Evolutionary conservation across 2,888 invertebrate species (phyloP).

Genomic region (Phengaris arion): DNA sequence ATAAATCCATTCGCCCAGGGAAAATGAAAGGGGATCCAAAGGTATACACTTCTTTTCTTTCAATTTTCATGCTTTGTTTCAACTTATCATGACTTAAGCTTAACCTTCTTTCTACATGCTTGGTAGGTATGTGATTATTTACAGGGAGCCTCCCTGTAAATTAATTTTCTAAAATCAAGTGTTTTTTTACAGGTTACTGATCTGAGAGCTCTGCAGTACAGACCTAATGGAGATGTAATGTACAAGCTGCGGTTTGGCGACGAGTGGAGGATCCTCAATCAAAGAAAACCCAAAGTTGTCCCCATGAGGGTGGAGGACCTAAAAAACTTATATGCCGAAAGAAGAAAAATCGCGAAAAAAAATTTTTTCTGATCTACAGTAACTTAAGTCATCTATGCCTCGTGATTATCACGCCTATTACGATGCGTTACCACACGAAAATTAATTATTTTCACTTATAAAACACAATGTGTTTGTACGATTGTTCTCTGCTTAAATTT

Average conservation of each 20-base stretch:
- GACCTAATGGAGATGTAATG: constrained; percentile 16
- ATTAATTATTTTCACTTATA: background rate
- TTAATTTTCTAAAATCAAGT: constrained; percentile 3
- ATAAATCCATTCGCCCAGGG: constrained; percentile 10
- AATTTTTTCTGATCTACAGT: too few species aligned
- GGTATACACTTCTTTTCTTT: background rate
- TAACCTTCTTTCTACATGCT: too few species aligned
- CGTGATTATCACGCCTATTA: constrained; percentile 1
- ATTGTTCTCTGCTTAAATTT: background rate
- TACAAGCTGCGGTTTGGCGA: constrained; percentile 19
- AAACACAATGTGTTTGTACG: background rate
- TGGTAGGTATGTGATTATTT: too few species aligned
- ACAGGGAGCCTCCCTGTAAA: background rate
- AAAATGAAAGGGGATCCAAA: constrained; percentile 22
- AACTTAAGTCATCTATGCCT: too few species aligned
- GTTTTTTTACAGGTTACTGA: constrained; percentile 20
- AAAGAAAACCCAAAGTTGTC: too few species aligned
- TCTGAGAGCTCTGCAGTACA: constrained; percentile 22
- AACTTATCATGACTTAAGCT: too few species aligned
- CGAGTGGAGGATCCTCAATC: too few species aligned
- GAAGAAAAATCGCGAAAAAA: too few species aligned
- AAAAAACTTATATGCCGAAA: too few species aligned
- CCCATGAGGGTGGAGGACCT: too few species aligned
- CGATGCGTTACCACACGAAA: constrained; percentile 15
- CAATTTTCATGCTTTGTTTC: background rate